Conservation (phyloP, 2,888 invertebrate species). For the Ophion costatus region DNA sequence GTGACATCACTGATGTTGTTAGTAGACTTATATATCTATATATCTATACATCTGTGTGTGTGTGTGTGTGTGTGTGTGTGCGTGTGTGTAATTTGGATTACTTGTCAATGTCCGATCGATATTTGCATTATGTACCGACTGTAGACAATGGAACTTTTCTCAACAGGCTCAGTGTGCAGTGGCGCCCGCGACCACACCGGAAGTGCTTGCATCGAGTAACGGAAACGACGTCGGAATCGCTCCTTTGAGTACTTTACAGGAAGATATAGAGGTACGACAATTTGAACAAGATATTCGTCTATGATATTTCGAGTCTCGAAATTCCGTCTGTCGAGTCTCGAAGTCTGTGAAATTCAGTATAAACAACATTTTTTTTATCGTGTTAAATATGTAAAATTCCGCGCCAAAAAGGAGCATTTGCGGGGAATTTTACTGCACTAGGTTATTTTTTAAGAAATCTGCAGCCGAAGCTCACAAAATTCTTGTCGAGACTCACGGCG, state of each 20-base stretch:
- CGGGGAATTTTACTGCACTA: no score
- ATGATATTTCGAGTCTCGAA: constrained; percentile 4
- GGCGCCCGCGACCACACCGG: constrained; percentile 4
- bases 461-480: no score
- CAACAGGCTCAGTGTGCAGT: not conserved
- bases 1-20: not conserved
- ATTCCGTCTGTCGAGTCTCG: not conserved
- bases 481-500: no score
- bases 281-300: not conserved
- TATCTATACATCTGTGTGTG: no score
- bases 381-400: no score
- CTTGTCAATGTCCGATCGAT: not conserved
- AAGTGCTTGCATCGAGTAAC: constrained; percentile 15
- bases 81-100: not conserved
- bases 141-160: not conserved
- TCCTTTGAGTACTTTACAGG: constrained; percentile 64
- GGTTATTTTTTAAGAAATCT: no score
- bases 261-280: constrained; percentile 71
- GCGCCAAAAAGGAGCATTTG: no score
- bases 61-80: no score
- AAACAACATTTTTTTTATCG: no score
- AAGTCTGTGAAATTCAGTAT: no score
- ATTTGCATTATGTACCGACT: not conserved
- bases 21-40: not conserved
- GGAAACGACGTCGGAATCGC: constrained; percentile 22